Conservation (phyloP, 2,888 invertebrate species). For the Habrosyne pyritoides region DNA sequence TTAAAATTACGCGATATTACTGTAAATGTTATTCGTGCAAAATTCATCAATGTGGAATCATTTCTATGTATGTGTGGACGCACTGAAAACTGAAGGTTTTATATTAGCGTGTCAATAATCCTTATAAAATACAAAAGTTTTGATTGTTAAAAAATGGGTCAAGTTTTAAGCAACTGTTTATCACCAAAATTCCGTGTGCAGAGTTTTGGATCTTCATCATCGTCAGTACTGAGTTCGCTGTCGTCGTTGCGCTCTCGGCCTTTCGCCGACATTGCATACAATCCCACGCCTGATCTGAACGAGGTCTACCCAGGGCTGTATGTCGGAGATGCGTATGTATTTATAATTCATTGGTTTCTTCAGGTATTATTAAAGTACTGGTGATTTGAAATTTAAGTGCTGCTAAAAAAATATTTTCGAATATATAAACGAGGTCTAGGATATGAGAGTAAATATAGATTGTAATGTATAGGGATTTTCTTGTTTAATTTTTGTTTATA, state of each 20-base stretch:
- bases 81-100: too few species aligned
- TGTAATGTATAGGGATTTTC: too few species aligned
- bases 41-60: neutral
- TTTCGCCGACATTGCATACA: slow-evolving; percentile 64
- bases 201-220: slow-evolving; percentile 68
- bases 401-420: too few species aligned
- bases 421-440: neutral
- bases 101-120: too few species aligned
- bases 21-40: neutral
- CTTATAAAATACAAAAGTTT: neutral
- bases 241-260: slow-evolving; percentile 65
- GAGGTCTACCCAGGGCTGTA: slow-evolving; percentile 90
- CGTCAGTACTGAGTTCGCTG: slow-evolving; percentile 68
- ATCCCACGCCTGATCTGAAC: slow-evolving; percentile 86
- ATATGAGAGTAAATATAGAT: too few species aligned
- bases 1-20: neutral
- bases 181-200: slow-evolving; percentile 50
- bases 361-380: neutral
- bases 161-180: slow-evolving; percentile 51
- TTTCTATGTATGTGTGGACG: neutral
- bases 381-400: neutral
- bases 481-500: too few species aligned
- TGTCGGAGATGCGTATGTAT: slow-evolving; percentile 89
- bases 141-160: slow-evolving; percentile 45
- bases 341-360: slow-evolving; percentile 5